Evolutionary conservation across 2,113 vertebrate species (phyloP).

Genomic region (Tor tambroides): DNA sequence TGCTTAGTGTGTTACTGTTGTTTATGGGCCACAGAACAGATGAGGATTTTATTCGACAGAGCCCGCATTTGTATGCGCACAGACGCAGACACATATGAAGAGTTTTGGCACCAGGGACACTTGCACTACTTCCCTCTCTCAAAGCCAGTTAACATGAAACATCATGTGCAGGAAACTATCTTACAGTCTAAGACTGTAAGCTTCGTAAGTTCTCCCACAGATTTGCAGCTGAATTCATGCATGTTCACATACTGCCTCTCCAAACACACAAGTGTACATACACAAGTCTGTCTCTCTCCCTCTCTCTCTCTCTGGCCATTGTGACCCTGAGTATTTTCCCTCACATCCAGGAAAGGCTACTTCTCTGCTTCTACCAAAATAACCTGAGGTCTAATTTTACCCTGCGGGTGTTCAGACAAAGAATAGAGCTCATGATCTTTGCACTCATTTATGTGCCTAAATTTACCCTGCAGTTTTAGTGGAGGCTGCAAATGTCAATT

Average conservation of each 20-base stretch:
- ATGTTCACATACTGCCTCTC: constrained; percentile 25
- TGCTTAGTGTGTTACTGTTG: neutral
- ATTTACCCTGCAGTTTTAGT: constrained; percentile 30
- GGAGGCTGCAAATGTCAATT: constrained; percentile 23
- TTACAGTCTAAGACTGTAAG: neutral
- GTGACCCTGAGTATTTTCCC: constrained; percentile 41
- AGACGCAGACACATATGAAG: constrained; percentile 1
- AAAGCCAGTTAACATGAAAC: constrained; percentile 57
- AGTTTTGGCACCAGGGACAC: constrained; percentile 39
- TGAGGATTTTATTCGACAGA: constrained; percentile 26
- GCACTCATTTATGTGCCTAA: constrained; percentile 35
- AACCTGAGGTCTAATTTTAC: constrained; percentile 54
- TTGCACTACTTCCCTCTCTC: constrained; percentile 37
- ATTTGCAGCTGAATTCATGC: constrained; percentile 5
- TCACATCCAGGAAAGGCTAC: constrained; percentile 58
- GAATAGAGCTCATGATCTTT: constrained; percentile 25
- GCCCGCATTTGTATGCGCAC: constrained; percentile 20
- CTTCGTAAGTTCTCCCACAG: neutral
- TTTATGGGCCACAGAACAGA: constrained; percentile 15
- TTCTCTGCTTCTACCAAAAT: constrained; percentile 50
- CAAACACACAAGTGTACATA: neutral
- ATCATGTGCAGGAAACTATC: constrained; percentile 34
- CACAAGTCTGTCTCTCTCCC: neutral
- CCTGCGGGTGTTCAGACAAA: constrained; percentile 50
- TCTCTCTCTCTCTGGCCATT: neutral